Percentiles rank a stretch among this genome's conserved stretches.
phyloP scores from a whole-genome alignment of 2,888 invertebrate genomes.

The Ernsta delagoae region DNA sequence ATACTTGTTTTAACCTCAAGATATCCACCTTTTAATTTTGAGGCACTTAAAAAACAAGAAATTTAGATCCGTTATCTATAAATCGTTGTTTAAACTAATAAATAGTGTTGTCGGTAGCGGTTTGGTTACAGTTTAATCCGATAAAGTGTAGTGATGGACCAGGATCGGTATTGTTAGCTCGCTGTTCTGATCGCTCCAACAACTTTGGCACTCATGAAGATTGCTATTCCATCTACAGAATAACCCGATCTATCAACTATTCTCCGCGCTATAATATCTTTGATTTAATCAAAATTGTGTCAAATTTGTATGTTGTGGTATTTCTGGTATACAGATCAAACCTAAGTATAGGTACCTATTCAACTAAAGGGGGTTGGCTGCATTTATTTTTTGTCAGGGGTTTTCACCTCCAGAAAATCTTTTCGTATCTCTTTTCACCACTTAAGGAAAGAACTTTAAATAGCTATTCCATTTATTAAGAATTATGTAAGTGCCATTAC shows the following conservation, averaged over 20 bases:
- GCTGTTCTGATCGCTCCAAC: slow-evolving; percentile 56
- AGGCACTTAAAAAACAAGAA: background rate
- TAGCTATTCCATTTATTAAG: no score
- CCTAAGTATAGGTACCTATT: no score
- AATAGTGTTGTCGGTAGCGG: slow-evolving; percentile 37
- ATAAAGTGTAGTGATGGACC: slow-evolving; percentile 49
- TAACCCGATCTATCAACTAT: slow-evolving; percentile 48
- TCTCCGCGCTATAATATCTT: slow-evolving; percentile 13
- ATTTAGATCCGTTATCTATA: background rate
- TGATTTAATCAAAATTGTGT: slow-evolving; percentile 22
- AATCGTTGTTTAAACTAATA: slow-evolving; percentile 19
- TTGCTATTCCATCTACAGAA: slow-evolving; percentile 58
- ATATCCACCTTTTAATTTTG: background rate
- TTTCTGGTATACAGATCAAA: no score
- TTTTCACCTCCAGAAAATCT: no score
- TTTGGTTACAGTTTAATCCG: slow-evolving; percentile 45
- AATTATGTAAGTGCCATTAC: no score
- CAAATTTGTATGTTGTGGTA: no score
- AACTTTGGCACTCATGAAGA: slow-evolving; percentile 68
- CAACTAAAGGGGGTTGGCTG: no score
- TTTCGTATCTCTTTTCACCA: no score
- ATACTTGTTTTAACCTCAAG: no score
- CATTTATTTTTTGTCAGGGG: no score
- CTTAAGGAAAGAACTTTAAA: no score
- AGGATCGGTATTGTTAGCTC: slow-evolving; percentile 62